A percentile compares a stretch with the other conserved stretches of the same genome.
Evolutionary conservation across 2,113 vertebrate species (phyloP).

Genomic region (Heterochromis multidens): DNA sequence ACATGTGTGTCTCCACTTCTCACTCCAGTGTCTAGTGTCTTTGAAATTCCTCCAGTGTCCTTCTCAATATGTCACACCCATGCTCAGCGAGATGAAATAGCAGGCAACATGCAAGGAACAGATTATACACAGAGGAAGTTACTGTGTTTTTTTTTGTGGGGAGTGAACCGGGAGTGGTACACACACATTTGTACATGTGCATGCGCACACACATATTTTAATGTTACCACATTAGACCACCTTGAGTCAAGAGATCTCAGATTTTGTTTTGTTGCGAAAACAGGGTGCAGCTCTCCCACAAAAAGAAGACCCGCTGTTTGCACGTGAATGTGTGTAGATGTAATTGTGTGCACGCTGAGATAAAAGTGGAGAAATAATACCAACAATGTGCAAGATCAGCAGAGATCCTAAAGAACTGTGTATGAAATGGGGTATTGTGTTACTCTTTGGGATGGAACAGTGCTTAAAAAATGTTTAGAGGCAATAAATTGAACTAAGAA

Average conservation of each 20-base stretch:
- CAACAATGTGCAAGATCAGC: slow-evolving; percentile 15
- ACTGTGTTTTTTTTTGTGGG: slow-evolving; percentile 34
- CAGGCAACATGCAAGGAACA: slow-evolving; percentile 40
- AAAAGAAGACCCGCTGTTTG: neutral
- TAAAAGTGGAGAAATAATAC: slow-evolving; percentile 28
- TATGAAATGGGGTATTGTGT: neutral
- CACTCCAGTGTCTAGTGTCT: neutral
- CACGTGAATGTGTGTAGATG: neutral
- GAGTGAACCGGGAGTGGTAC: slow-evolving; percentile 58
- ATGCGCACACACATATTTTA: neutral
- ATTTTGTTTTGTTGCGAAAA: slow-evolving; percentile 19
- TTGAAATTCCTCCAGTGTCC: neutral
- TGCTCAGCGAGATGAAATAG: slow-evolving; percentile 16
- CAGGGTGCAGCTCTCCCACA: neutral
- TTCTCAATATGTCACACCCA: slow-evolving; percentile 29
- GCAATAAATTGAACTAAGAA: too few relatives aligned
- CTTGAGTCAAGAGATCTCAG: slow-evolving; percentile 32
- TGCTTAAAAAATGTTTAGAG: slow-evolving; percentile 3
- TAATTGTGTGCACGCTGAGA: neutral
- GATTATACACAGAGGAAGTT: slow-evolving; percentile 52
- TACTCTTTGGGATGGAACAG: neutral
- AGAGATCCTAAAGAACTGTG: neutral
- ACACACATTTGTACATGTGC: neutral
- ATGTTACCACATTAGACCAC: neutral
- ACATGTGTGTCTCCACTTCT: neutral